Percentiles rank a stretch among this genome's conserved stretches.
phyloP scores from a whole-genome alignment of 1,140 invertebrate genomes.

The Catajapyx aquilonaris region DNA sequence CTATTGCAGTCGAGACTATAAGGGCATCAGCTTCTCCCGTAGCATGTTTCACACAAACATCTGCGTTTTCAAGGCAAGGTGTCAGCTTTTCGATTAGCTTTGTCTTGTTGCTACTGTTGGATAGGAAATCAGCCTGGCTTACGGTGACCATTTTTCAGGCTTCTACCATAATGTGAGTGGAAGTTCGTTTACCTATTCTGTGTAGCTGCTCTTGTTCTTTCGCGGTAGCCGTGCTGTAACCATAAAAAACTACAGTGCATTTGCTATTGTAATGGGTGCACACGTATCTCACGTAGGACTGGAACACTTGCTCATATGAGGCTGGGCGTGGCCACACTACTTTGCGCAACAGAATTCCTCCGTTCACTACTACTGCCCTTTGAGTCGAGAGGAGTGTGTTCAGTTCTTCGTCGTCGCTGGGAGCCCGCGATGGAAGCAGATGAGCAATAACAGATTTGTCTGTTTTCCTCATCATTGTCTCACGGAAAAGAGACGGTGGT shows the following conservation, averaged over 20 bases:
- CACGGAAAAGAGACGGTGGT: too few relatives aligned
- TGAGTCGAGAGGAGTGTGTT: too few relatives aligned
- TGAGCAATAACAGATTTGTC: too few relatives aligned
- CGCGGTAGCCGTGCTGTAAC: neutral
- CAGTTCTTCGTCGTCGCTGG: too few relatives aligned
- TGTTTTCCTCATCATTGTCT: too few relatives aligned
- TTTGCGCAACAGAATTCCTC: neutral
- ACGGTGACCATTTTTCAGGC: neutral
- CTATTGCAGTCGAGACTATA: neutral
- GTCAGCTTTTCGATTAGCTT: neutral
- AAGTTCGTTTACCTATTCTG: neutral
- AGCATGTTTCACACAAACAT: neutral
- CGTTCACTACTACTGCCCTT: too few relatives aligned
- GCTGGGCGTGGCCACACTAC: neutral
- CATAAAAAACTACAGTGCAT: constrained; percentile 1
- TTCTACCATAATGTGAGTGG: neutral
- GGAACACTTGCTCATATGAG: neutral
- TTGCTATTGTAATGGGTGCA: neutral
- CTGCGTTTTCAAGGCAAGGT: neutral
- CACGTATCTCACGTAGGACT: constrained; percentile 1
- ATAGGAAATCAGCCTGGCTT: neutral
- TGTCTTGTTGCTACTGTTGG: neutral
- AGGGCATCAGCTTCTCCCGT: neutral
- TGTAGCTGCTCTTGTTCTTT: neutral
- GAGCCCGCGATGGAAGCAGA: too few relatives aligned